These are phyloP conservation scores for Battus philenor DNA, from an alignment of 1,140 invertebrate species.

Conservation along the genomic window DNA sequence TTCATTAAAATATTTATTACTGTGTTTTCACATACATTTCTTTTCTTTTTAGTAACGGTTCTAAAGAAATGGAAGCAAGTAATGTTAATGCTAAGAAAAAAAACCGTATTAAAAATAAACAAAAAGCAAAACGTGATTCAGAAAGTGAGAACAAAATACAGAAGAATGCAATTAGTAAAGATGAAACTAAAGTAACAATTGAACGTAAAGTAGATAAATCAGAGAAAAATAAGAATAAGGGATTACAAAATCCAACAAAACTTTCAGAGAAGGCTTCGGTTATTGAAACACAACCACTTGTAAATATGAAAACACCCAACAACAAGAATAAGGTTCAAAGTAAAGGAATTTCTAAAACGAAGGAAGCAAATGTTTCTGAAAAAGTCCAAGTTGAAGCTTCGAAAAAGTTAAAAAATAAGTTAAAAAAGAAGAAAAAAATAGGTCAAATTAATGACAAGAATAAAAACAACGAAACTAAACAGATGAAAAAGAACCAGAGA, in stretches of 20 bases:
- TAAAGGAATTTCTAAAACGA: slow-evolving; percentile 32
- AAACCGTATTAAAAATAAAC: slow-evolving; percentile 19
- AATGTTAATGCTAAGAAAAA: slow-evolving; percentile 10
- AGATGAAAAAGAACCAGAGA: slow-evolving; percentile 36
- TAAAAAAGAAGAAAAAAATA: slow-evolving; percentile 51
- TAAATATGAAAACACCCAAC: slow-evolving; percentile 14
- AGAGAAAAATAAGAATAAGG: slow-evolving; percentile 2
- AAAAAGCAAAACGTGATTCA: slow-evolving; percentile 1
- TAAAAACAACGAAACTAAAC: slow-evolving; percentile 25
- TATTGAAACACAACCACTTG: slow-evolving; percentile 8
- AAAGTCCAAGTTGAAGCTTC: slow-evolving; percentile 34
- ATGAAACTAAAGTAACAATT: slow-evolving; percentile 8
- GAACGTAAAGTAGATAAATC: slow-evolving; percentile 22
- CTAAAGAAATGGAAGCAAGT: slow-evolving; percentile 1
- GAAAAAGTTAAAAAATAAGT: slow-evolving; percentile 54
- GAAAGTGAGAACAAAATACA: slow-evolving; percentile 6
- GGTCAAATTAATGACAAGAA: slow-evolving; percentile 27
- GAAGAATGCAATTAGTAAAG: slow-evolving; percentile 18
- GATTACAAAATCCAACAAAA: slow-evolving; percentile 1
- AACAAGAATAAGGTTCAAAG: slow-evolving; percentile 29
- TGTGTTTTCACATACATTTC: too few relatives aligned
- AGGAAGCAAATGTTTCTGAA: slow-evolving; percentile 39
- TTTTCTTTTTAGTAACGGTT: slow-evolving; percentile 6
- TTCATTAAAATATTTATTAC: too few relatives aligned
- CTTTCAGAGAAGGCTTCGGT: neutral